Evolutionary conservation across 1,140 invertebrate genomes (phyloP).

Genomic region (Cylas formicarius): DNA sequence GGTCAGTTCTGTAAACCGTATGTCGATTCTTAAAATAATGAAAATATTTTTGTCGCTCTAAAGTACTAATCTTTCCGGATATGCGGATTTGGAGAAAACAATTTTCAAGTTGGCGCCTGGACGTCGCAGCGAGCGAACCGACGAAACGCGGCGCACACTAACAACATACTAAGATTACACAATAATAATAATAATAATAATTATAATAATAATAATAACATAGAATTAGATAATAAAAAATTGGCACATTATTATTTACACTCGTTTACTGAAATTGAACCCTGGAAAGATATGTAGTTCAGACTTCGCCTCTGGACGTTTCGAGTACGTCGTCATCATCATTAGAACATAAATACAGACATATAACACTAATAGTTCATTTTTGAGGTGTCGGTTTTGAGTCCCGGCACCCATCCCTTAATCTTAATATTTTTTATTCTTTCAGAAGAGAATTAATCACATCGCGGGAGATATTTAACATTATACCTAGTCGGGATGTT

Average conservation of each 20-base stretch:
- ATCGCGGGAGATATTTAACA: no score
- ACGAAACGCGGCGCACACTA: conserved; percentile 8
- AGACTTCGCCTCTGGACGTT: conserved; percentile 14
- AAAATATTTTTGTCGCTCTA: conserved; percentile 16
- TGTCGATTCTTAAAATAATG: conserved; percentile 1
- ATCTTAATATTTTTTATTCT: conserved; percentile 12
- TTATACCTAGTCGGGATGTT: no score
- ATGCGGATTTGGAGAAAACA: conserved; percentile 2
- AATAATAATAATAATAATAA: conserved; percentile 29
- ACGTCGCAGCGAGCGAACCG: neutral
- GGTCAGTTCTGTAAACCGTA: no score
- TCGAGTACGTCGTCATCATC: conserved; percentile 4
- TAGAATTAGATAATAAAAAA: conserved; percentile 33
- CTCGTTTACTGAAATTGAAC: conserved; percentile 35
- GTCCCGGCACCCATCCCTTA: conserved; percentile 13
- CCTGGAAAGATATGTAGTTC: conserved; percentile 42
- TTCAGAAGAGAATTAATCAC: conserved; percentile 23
- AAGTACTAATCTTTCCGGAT: neutral
- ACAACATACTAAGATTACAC: conserved; percentile 17
- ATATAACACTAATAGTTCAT: no score
- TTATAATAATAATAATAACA: conserved; percentile 17
- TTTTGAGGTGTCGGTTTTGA: no score
- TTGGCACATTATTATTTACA: conserved; percentile 42
- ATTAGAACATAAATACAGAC: conserved; percentile 14
- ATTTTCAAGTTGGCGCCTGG: conserved; percentile 16